These are phyloP conservation scores for Micropoecilia bifurca DNA, from an alignment of 2,797 vertebrate genomes.

Conservation along the genomic window DNA sequence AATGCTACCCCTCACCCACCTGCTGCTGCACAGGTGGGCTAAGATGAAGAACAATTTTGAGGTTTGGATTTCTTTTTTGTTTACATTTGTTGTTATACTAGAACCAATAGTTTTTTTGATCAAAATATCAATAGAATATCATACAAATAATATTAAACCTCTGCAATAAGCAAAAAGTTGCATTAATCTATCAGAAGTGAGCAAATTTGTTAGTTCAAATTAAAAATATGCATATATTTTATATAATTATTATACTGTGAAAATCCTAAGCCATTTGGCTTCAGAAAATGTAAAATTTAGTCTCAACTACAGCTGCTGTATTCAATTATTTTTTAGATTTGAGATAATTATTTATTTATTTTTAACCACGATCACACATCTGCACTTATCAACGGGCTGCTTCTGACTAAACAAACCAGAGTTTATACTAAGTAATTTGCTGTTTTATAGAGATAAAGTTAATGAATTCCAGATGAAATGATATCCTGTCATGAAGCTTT, in stretches of 20 bases:
- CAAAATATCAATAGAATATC: background rate
- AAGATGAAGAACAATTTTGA: background rate
- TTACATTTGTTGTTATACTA: background rate
- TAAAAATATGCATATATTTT: background rate
- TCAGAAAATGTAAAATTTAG: constrained; percentile 34
- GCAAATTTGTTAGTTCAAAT: background rate
- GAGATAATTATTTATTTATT: constrained; percentile 29
- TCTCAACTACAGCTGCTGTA: constrained; percentile 18
- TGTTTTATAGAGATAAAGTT: background rate
- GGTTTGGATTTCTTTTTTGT: background rate
- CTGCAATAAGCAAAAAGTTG: background rate
- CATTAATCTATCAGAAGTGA: background rate
- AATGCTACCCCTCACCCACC: background rate
- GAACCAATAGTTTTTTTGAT: background rate
- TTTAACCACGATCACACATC: background rate
- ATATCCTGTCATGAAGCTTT: background rate
- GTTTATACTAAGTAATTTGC: background rate
- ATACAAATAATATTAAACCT: background rate
- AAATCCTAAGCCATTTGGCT: constrained; percentile 23
- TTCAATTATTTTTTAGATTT: constrained; percentile 24
- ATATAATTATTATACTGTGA: background rate
- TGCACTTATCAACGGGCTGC: constrained; percentile 20
- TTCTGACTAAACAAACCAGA: background rate
- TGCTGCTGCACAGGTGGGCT: background rate
- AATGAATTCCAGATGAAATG: background rate